Base-by-base conservation (phyloP, 2,113 vertebrate genomes). In the Macaca mulatta region DNA sequence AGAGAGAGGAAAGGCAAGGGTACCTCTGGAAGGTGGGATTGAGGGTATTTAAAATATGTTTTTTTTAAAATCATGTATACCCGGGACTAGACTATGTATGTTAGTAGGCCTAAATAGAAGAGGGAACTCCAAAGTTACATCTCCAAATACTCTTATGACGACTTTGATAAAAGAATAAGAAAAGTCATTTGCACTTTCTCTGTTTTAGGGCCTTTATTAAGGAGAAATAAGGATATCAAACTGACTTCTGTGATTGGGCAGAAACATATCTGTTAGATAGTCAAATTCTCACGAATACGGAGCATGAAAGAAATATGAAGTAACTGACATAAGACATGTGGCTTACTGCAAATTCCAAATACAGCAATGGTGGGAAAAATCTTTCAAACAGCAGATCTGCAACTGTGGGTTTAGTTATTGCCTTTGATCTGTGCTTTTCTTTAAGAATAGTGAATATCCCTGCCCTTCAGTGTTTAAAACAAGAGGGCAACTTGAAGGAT, bases 391-490 rank as follows among this genome's bases (percentile, higher is more conserved):
- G 40, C 38, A 94, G 69, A 35, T 89, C 72, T 64, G 40, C 59
- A 50, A 78, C 85, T 64, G 81, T 77, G 57, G 79, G 59, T 72
- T 97, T 93, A 74, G 67, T 75, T 38, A 50, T 86, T 92, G 84
- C 48, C 80, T 94, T 95, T 97, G 92, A 96, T 89, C 90, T 74
- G 30, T 74, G 52, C 64, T 95, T 97, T 43, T 88, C 91, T 90
- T 87, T 82, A 92, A 89, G 77, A 93, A 95, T 22, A 88, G 83
- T 48, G 89, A 95, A 14, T 35, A 52, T 43, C 43, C 77, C 86
- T 90, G 40, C 32, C 75, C 17, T 38, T 81, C 59, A 43, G 17
- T 86, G 27, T 88, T 92, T 82, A 93, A 96, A 97, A 97, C 79
- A 87, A 97, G 77, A 93, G 78, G 64, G 14, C 89, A 92, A 43